phyloP scores from a whole-genome alignment of 2,797 vertebrate genomes.

The Spondyliosoma cantharus region DNA sequence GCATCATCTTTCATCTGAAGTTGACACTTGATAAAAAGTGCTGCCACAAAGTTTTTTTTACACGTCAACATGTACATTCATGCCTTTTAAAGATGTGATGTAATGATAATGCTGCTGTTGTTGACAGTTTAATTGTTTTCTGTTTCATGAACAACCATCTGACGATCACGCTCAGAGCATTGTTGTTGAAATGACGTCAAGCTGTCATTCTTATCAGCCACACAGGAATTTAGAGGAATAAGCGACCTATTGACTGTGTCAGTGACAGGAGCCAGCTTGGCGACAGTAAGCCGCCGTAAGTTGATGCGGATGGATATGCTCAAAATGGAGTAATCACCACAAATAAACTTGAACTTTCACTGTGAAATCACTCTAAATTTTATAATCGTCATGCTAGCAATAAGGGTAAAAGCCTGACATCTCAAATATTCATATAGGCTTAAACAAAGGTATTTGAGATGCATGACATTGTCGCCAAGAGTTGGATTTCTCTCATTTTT shows the following conservation, averaged over 20 bases:
- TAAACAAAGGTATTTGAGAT: background rate
- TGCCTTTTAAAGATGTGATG: background rate
- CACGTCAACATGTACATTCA: background rate
- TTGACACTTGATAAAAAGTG: background rate
- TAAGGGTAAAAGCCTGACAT: background rate
- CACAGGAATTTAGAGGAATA: conserved; percentile 9
- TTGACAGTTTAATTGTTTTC: conserved; percentile 7
- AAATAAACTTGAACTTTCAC: background rate
- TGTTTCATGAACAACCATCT: background rate
- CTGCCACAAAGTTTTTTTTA: background rate
- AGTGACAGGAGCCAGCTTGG: no score
- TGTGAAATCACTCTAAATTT: background rate
- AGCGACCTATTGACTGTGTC: background rate
- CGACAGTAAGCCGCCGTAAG: background rate
- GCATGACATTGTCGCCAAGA: conserved; percentile 3
- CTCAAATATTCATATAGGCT: no score
- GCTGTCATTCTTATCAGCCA: background rate
- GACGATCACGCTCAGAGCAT: background rate
- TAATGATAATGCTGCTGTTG: background rate
- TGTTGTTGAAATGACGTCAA: conserved; percentile 16
- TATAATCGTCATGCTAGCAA: background rate
- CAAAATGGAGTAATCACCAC: background rate
- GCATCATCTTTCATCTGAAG: background rate
- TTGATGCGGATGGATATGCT: background rate
- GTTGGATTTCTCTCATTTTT: conserved; percentile 25